A percentile compares a stretch with the other conserved stretches of the same genome.
Conservation (phyloP, 2,113 vertebrate species). For the Chitala chitala region DNA sequence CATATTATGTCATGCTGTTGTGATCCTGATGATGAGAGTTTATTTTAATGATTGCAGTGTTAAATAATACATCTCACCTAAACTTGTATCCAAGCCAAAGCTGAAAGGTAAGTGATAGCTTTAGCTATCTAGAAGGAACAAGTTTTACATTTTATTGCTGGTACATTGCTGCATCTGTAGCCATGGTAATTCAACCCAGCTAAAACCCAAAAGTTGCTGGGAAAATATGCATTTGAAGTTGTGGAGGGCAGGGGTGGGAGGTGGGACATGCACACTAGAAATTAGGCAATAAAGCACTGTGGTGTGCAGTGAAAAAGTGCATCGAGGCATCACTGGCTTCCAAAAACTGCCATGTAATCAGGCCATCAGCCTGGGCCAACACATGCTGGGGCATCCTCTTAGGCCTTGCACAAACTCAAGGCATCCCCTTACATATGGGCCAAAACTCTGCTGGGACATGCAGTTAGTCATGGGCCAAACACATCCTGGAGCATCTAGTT, state of each 20-base stretch:
- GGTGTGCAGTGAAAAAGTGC: not conserved
- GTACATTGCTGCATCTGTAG: slow-evolving; percentile 30
- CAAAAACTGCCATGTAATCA: no score
- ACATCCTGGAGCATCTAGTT: not conserved
- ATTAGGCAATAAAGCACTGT: not conserved
- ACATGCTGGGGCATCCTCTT: no score
- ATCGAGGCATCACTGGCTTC: no score
- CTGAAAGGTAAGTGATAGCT: not conserved
- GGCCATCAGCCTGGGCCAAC: no score
- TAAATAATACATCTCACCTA: not conserved
- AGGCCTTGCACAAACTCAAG: no score
- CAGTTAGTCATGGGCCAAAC: not conserved
- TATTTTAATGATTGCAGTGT: not conserved
- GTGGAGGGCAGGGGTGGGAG: not conserved
- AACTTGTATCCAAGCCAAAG: not conserved
- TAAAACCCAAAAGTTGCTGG: slow-evolving; percentile 27
- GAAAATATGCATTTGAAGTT: not conserved
- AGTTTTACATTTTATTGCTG: slow-evolving; percentile 21
- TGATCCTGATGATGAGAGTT: no score
- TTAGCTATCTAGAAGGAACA: slow-evolving; percentile 6
- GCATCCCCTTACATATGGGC: no score
- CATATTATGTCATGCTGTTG: no score
- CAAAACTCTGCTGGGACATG: not conserved
- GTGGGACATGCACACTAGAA: not conserved
- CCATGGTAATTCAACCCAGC: slow-evolving; percentile 38